Base-by-base conservation (phyloP, 2,797 vertebrate genomes). In the Tolypeutes matacus region DNA sequence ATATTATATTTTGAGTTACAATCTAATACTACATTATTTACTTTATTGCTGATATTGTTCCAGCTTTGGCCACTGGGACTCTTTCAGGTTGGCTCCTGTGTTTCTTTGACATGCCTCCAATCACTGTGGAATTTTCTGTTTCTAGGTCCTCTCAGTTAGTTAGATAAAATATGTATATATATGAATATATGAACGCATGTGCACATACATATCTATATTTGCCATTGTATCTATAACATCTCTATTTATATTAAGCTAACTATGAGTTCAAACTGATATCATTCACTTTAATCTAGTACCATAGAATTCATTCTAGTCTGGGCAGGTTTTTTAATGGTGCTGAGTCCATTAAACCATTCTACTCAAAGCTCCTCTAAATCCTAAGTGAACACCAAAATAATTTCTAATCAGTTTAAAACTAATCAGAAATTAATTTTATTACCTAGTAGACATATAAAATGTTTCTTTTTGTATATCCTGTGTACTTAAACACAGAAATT, bases 161-260 rank as follows among this genome's bases (percentile, higher is more conserved):
- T 46, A 46, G 46, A 46, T 46, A 46, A 46, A 6, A 46, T 9
- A 46, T 46, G 46, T 46, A 46, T 46, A 8, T 5, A 46, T 46
- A 46, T 8, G 11, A 11, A 46, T 46, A 46, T 46, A 46, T 8
- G 9, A 11, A 46, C 46, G 9, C 46, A 5, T 46, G 11, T 46
- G 46, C 9, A 46, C 46, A 46, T 11, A 46, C 46, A 46, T 6
- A 46, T 46, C 46, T 46, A 46, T 46, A 46, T 46, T 46, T 46
- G 46, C 46, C 46, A 46, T 46, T 46, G 60, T 53, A 53, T 53
- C 51, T 53, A 14, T 53, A 53, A 53, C 27, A 86, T 65, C 62
- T 94, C 36, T 73, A 76, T 88, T 72, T 77, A 70, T 82, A 51
- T 70, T 77, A 53, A 83, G 78, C 25, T 65, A 89, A 95, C 72